A percentile compares a stretch with the other conserved stretches of the same genome.
Evolutionary conservation across 1,140 invertebrate species (phyloP).

Genomic region (Leptestheria dahalacensis): DNA sequence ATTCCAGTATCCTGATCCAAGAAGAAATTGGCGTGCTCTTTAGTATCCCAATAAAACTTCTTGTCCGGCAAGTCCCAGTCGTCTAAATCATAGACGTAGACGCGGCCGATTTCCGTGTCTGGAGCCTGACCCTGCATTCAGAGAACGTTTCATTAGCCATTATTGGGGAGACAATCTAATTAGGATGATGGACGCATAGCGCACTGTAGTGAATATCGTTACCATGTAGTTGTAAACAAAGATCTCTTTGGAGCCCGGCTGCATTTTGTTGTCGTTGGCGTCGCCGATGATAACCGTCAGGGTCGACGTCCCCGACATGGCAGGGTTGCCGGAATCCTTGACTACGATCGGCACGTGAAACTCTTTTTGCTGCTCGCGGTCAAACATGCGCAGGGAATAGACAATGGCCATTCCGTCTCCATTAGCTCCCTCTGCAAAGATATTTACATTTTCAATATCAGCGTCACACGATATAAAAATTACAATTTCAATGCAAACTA

Average conservation of each 20-base stretch:
- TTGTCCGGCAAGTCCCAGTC: constrained; percentile 97
- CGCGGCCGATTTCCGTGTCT: constrained; percentile 81
- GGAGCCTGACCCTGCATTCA: constrained; percentile 62
- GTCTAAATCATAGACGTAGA: constrained; percentile 90
- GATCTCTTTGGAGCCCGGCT: constrained; percentile 87
- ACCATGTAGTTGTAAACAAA: constrained; percentile 88
- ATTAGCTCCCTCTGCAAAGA: constrained; percentile 66
- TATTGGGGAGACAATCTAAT: too few species aligned
- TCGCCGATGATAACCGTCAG: constrained; percentile 80
- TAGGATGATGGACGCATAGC: too few species aligned
- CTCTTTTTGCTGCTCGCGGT: constrained; percentile 88
- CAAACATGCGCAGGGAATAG: constrained; percentile 74
- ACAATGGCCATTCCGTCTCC: constrained; percentile 91
- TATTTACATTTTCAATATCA: constrained; percentile 1
- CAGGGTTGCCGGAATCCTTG: constrained; percentile 62
- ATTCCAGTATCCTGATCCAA: constrained; percentile 82
- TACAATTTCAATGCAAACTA: constrained; percentile 24
- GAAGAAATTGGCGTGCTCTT: constrained; percentile 55
- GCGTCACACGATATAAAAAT: background rate
- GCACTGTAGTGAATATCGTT: constrained; percentile 20
- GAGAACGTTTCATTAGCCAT: background rate
- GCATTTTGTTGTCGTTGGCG: constrained; percentile 94
- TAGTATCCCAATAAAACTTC: constrained; percentile 78
- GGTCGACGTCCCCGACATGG: constrained; percentile 87
- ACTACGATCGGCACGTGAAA: constrained; percentile 88